These are phyloP conservation scores for Varanus komodoensis DNA, from an alignment of 2,113 vertebrate genomes.

Conservation along the genomic window DNA sequence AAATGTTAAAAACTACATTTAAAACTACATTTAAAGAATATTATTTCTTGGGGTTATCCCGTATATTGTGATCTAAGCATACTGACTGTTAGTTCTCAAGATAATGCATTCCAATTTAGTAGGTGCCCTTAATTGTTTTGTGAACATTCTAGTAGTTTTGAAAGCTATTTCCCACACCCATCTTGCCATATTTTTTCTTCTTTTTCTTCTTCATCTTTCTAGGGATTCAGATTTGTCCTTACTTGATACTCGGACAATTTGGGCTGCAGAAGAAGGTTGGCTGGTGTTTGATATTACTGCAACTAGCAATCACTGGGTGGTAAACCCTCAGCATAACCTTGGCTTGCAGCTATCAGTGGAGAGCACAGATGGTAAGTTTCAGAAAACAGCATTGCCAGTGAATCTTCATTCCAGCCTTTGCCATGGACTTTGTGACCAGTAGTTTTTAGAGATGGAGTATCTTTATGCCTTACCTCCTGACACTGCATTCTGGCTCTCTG, in stretches of 20 bases:
- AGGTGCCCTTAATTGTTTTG: not conserved
- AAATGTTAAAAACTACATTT: too few relatives aligned
- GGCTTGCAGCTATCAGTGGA: constrained; percentile 94
- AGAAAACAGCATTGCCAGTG: not conserved
- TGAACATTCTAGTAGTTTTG: not conserved
- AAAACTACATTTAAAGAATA: too few relatives aligned
- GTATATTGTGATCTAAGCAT: not conserved
- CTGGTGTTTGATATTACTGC: constrained; percentile 96
- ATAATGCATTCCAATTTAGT: not conserved
- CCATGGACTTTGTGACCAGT: not conserved
- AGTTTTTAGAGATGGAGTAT: not conserved
- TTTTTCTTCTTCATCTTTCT: constrained; percentile 12
- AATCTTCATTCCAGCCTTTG: not conserved
- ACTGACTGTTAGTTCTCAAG: not conserved
- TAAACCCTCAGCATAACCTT: constrained; percentile 92
- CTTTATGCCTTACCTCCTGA: not conserved
- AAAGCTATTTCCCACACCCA: not conserved
- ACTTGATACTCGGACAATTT: constrained; percentile 93
- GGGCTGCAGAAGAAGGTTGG: constrained; percentile 97
- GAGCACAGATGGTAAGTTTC: constrained; percentile 85
- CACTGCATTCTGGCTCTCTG: too few relatives aligned
- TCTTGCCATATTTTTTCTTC: not conserved
- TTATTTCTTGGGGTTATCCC: too few relatives aligned
- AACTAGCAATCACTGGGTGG: constrained; percentile 97
- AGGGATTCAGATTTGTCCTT: constrained; percentile 95